Evolutionary conservation across 2,797 vertebrate species (phyloP), one percentile per base, ranked within the genome.

Genomic region (Gorsachius magnificus): DNA sequence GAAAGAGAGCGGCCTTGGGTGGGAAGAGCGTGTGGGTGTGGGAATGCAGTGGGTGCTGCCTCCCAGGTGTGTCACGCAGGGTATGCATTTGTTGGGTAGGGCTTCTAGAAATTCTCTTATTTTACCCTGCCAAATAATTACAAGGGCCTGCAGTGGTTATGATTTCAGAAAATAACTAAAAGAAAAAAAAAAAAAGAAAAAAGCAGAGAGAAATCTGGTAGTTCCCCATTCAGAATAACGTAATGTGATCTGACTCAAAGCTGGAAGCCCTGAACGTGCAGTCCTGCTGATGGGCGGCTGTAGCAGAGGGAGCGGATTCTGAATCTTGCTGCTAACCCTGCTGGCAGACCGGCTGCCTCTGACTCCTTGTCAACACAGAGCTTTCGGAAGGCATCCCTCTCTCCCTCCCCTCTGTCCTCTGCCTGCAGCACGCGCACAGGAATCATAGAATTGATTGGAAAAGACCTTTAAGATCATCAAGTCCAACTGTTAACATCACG

Each of bases 341-440:
- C 0, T 1, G 5, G 15, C 33, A 38, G n/a, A 25, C 21, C 21
- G 1, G 26, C 16, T 13, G 13, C 53, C 60, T 50, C 19, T 6
- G 36, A 6, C 36, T 8, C 54, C 21, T 29, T 21, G 54, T 10
- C 57, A 8, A 5, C 17, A 2, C 6, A 1, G 46, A 35, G 21
- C 19, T 51, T 22, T 38, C 57, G 6, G 53, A 33, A 16, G 36
- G 29, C 31, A 16, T 20, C 43, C 19, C 51, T 50, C 26, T 8
- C 25, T 13, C 36, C 31, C 31, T 26, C 26, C 19, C 20, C 14
- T 31, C 48, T 2, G 1, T 3, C 31, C 22, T 12, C 25, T 31
- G 7, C 20, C 14, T 1, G 2, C 41, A 9, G n/a, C 28, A 11
- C 2, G 1, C 3, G 17, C 54, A 3, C 33, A 16, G 16, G 41